Conservation (phyloP, 2,797 vertebrate genomes). For the Sciaenops ocellatus region DNA sequence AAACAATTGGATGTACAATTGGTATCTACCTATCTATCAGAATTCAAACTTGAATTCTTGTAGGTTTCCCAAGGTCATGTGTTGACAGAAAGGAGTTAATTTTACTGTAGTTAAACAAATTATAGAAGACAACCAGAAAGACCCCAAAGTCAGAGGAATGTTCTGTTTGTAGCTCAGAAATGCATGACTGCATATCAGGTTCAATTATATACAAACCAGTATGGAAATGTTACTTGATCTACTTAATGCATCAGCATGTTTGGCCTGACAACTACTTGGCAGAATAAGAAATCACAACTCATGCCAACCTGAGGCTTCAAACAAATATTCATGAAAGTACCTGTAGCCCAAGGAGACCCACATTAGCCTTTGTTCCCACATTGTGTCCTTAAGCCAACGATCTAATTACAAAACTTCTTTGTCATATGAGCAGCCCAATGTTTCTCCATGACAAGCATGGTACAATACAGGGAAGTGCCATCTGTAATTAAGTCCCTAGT, state of each 20-base stretch:
- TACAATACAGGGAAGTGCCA: constrained; percentile 29
- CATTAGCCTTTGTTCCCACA: constrained; percentile 51
- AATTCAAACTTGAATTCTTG: background rate
- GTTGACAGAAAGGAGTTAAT: background rate
- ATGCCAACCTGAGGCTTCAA: constrained; percentile 50
- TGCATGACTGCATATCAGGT: constrained; percentile 35
- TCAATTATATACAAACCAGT: constrained; percentile 47
- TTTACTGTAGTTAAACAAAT: constrained; percentile 3
- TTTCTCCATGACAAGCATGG: constrained; percentile 7
- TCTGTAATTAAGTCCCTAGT: constrained; percentile 36
- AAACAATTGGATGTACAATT: background rate
- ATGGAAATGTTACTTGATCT: constrained; percentile 62
- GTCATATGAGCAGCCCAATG: constrained; percentile 22
- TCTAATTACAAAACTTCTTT: constrained; percentile 37
- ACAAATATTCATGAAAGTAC: constrained; percentile 69
- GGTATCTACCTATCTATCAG: background rate
- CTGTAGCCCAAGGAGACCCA: constrained; percentile 53
- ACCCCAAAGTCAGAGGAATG: constrained; percentile 3
- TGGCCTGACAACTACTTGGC: constrained; percentile 59
- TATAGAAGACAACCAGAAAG: background rate
- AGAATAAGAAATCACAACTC: constrained; percentile 50
- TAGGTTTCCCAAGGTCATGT: background rate
- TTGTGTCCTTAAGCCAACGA: constrained; percentile 37
- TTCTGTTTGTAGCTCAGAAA: constrained; percentile 26
- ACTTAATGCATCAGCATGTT: constrained; percentile 64